Evolutionary conservation across 2,113 vertebrate species (phyloP).

Genomic region (Cepphus grylle): DNA sequence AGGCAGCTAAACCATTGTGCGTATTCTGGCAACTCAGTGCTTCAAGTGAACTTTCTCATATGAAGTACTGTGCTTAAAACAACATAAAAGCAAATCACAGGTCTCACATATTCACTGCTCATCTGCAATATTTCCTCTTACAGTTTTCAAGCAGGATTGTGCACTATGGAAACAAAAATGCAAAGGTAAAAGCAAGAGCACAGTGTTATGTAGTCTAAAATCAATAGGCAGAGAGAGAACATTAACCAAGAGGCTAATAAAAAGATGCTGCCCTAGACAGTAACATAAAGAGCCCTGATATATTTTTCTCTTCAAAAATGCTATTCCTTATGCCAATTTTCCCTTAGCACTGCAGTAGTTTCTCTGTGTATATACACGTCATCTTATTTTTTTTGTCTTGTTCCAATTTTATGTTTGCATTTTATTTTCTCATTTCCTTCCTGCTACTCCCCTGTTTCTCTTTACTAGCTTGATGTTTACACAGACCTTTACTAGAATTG

Average conservation of each 20-base stretch:
- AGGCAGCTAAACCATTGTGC: constrained; percentile 45
- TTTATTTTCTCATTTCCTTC: constrained; percentile 80
- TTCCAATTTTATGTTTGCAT: constrained; percentile 79
- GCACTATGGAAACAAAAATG: neutral
- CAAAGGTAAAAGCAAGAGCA: constrained; percentile 50
- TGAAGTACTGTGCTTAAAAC: constrained; percentile 17
- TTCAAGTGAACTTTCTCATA: constrained; percentile 45
- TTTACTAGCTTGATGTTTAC: constrained; percentile 72
- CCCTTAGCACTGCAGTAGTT: constrained; percentile 31
- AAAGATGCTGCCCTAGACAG: constrained; percentile 61
- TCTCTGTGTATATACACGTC: constrained; percentile 38
- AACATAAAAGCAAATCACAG: constrained; percentile 39
- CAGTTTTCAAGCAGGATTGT: constrained; percentile 11
- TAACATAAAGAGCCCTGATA: constrained; percentile 60
- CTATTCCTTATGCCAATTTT: constrained; percentile 41
- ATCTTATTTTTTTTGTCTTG: constrained; percentile 68
- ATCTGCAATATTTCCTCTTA: constrained; percentile 3
- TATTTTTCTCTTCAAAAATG: constrained; percentile 54
- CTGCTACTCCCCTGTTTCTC: constrained; percentile 72
- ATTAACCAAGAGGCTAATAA: constrained; percentile 74
- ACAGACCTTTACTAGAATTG: constrained; percentile 72
- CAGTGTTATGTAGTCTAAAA: constrained; percentile 48
- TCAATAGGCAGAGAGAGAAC: constrained; percentile 52
- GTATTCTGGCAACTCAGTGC: constrained; percentile 24
- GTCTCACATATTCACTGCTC: neutral